Evolutionary conservation across 1,140 invertebrate species (phyloP), one percentile per base, ranked within the genome.

Genomic region (Drosophila quadrilineata): DNA sequence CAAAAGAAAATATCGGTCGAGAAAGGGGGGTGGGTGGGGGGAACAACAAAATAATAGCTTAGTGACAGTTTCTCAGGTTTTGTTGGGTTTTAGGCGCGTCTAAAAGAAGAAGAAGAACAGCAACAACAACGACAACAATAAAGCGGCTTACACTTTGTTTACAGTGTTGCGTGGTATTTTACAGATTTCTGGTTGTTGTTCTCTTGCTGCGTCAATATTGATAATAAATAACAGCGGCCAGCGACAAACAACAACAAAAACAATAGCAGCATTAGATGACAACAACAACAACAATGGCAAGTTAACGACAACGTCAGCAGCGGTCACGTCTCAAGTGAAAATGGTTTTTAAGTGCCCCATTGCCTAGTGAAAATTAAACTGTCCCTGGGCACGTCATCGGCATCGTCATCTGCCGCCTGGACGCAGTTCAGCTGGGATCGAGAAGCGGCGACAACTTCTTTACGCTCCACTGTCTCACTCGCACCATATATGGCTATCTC

Each of bases 91-190:
- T 75, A 75, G 65, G 65, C 65, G 65, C 59, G 65, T 63, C 58
- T 63, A 54, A 41, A 56, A 66, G 63, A 59, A 28, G 58, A 60
- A 67, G 72, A 71, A 48, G 53, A 70, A 46, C 40, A 52, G 48
- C 24, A 57, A 49, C 26, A 22, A n/a, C 3, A 26, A 33, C 19
- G 31, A 24, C 40, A 58, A 68, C 59, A 49, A 68, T 50, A 71
- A 82, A 86, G 79, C 79, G 75, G 80, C 79, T 85, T 85, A 86
- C 75, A 86, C 67, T 86, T 86, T 85, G 79, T 85, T 85, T 85
- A 85, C 79, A 85, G 75, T 85, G 79, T 85, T 86, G 80, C 77
- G 73, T 84, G 73, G 77, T 72, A 74, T 84, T 84, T 84, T 84
- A 76, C 69, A 84, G 70, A 82, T 82, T 67, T 69, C 31, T 35